Base-by-base conservation (phyloP, 2,888 invertebrate genomes). In the Eilema depressum region DNA sequence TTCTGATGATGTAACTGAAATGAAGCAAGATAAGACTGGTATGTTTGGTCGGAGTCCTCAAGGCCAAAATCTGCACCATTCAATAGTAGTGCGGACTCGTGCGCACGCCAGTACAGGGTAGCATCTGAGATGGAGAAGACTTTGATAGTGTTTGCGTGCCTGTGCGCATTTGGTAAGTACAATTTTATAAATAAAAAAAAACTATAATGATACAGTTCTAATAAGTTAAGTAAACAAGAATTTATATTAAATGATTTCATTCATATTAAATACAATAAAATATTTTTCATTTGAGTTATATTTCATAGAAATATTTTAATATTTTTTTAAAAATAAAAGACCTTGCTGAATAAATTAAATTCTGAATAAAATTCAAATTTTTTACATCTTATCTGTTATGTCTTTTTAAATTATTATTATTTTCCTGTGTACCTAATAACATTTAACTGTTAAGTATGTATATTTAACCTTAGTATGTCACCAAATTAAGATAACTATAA, bases 121-220 rank as follows among this genome's bases (percentile, higher is more conserved):
- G 80, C 77, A 79, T 74, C 80, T 83, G 85, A 86, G 79, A 93
- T 93, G 92, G 89, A 86, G 86, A 91, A 88, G 88, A 85, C 87
- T 86, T 85, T 92, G 76, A 84, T 92, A 76, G 85, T 93, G 80
- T 80, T 94, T 75, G 86, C 91, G 85, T 92, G 93, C 88, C 82
- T 90, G 28, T 90, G 88, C 87, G 93, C 92, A 74, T 81, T 91
- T 69, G 94, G 95, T 95, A 68, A 93, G 95, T 91, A 75, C 67
- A 56, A 60, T 17, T 68, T 66, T 53, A 57, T 62, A 1, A 10
- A 26, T 41, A 26, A 63, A 37, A 63, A 63, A 20, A 25, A 25
- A 25, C 25, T 41, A 25, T 14, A 25, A 37, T 25, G 11, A 3
- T 41, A 20, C 20, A 26, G 23, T 17, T 63, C 26, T 41, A 11